Evolutionary conservation across 2,113 vertebrate genomes (phyloP), one percentile per base, ranked within the genome.

Genomic region (Calonectris borealis): DNA sequence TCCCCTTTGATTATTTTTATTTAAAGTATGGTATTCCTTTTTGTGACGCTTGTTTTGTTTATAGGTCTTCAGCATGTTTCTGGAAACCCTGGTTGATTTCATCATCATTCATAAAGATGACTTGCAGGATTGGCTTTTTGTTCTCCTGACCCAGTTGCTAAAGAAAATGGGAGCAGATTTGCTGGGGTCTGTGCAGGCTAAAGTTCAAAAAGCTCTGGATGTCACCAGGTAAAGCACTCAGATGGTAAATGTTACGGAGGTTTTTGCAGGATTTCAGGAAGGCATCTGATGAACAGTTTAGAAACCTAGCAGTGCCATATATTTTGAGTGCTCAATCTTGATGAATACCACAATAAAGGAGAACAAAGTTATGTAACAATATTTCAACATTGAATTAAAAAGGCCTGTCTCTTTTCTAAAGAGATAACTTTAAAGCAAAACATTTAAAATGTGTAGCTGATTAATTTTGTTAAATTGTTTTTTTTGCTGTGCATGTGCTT

Each of bases 161-260:
- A 99, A 99, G 98, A 99, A 99, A 97, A 99, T 99, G 99, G 99
- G 99, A 20, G 99, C 99, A 38, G 99, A 99, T 97, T 98, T 99
- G 94, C 97, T 99, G 86, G 99, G 99, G 85, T 99, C 99, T 40
- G 99, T 99, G 77, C 99, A 99, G 97, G 99, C 99, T 13, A 99
- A 99, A 97, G 99, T 99, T 91, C 99, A 99, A 91, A 99, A 99
- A 97, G 99, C 99, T 88, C 98, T 99, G 91, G 99, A 99, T 94
- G 91, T 99, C 96, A 99, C 99, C 80, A 99, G 99, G 99, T 99
- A 93, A 92, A 97, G 82, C 91, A 82, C 18, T 79, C 12, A 1
- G 21, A 48, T 81, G 54, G 29, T 46, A 81, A 55, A 85, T n/a
- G 8, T 12, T 79, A 11, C 9, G 10, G 7, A 81, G 20, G 3